A percentile compares a stretch with the other conserved stretches of the same genome.
phyloP scores from a whole-genome alignment of 23 tunicate genomes.

The Ascidia mentula region DNA sequence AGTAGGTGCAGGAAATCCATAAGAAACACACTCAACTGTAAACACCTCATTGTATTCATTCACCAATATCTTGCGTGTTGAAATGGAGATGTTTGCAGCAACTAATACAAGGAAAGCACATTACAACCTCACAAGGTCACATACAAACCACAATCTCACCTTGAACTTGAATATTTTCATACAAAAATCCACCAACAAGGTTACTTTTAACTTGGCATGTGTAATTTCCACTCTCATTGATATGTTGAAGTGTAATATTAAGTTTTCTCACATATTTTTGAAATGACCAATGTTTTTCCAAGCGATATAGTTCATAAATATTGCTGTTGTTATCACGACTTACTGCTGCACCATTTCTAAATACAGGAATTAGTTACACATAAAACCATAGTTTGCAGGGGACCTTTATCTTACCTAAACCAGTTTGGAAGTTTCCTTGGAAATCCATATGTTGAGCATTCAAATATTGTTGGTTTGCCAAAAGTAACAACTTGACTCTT shows the following conservation, averaged over 20 bases:
- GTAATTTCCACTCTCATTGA: background rate
- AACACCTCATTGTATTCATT: background rate
- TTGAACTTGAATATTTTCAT: background rate
- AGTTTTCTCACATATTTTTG: slow-evolving; percentile 9
- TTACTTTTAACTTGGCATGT: background rate
- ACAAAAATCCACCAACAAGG: background rate
- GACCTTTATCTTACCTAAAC: background rate
- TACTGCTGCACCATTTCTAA: background rate
- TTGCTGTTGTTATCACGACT: background rate
- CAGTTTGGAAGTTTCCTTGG: background rate
- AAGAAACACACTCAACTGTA: background rate
- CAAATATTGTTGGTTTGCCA: background rate
- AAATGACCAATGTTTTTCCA: background rate
- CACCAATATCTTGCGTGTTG: background rate
- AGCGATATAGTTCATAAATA: background rate
- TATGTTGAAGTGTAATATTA: background rate
- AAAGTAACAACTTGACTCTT: background rate
- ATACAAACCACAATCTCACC: background rate
- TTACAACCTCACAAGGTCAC: too few species aligned
- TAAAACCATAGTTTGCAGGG: background rate
- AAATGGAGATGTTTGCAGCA: background rate
- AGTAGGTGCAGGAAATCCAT: background rate
- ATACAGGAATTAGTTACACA: background rate
- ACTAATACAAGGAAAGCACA: too few species aligned
- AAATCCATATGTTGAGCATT: background rate